Base-by-base conservation (phyloP, 2,888 invertebrate species). In the Eutolmus rufibarbis region DNA sequence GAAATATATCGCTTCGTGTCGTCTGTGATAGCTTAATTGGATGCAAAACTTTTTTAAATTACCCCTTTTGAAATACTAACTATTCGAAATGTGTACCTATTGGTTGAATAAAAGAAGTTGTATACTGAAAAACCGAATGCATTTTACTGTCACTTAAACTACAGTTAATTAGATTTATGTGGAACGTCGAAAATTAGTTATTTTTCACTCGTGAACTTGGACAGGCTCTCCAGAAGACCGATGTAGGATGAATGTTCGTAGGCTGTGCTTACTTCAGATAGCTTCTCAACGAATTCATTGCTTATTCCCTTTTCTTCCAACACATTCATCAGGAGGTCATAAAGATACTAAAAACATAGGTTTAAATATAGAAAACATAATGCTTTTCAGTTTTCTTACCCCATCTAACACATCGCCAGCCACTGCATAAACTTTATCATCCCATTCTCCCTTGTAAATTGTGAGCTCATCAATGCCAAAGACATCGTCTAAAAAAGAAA, bases 331-430 rank as follows among this genome's bases (percentile, higher is more conserved):
- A 99, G 93, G 79, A 98, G 94, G 92, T 99, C 98, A 91, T 99
- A 99, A 86, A 99, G 93, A 91, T 98, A 97, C 97, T 98, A 94
- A 19, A 95, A 94, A 34, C 12, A 46, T 23, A 16, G n/a, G n/a
- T 51, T 51, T 51, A 1, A n/a, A n/a, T 51, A 51, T 5, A 31
- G 14, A 40, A 57, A 34, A 86, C 8, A 66, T n/a, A 66, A 28
- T 31, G 16, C 19, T 14, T 43, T 14, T 40, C 2, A 86, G 28
- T 14, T 19, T n/a, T 86, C 95, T 94, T 94, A 98, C 98, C 90
- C 98, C 98, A 93, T 99, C 99, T 86, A 99, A 95, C 88, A 98
- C 97, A 91, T 98, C 98, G 78, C 98, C 98, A 87, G 97, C 96
- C 8, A 98, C 98, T 4, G 97, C 96, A 90, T 98, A 97, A 14